phyloP scores from a whole-genome alignment of 2,888 invertebrate species.

The Apamea epomidion region DNA sequence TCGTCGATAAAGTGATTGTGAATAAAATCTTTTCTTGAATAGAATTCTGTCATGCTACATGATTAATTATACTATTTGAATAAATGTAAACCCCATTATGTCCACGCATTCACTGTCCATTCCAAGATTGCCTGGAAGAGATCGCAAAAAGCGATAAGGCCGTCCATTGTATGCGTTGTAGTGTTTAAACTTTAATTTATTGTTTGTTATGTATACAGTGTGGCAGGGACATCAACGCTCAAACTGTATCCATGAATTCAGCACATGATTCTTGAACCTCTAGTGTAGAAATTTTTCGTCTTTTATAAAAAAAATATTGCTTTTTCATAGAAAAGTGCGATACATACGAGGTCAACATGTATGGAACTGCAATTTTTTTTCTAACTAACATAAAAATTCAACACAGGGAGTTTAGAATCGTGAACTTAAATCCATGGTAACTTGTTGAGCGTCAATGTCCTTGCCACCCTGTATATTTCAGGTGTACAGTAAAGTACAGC shows the following conservation, averaged over 20 bases:
- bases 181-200: not conserved
- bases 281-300: too few relatives aligned
- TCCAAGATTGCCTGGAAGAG: not conserved
- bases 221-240: too few relatives aligned
- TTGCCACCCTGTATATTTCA: not conserved
- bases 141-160: not conserved
- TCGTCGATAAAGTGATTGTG: not conserved
- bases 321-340: not conserved
- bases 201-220: too few relatives aligned
- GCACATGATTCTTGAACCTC: too few relatives aligned
- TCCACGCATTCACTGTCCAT: not conserved
- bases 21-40: not conserved
- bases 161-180: not conserved
- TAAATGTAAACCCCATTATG: not conserved
- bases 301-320: not conserved
- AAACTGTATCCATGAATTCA: too few relatives aligned
- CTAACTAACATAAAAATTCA: too few relatives aligned
- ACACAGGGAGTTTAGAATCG: not conserved
- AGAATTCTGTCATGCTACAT: not conserved
- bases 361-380: not conserved
- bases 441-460: not conserved
- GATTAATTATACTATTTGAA: not conserved
- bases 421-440: not conserved
- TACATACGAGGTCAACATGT: too few relatives aligned
- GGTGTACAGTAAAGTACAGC: not conserved